phyloP scores from a whole-genome alignment of 2,113 vertebrate genomes.

The Bos javanicus region DNA sequence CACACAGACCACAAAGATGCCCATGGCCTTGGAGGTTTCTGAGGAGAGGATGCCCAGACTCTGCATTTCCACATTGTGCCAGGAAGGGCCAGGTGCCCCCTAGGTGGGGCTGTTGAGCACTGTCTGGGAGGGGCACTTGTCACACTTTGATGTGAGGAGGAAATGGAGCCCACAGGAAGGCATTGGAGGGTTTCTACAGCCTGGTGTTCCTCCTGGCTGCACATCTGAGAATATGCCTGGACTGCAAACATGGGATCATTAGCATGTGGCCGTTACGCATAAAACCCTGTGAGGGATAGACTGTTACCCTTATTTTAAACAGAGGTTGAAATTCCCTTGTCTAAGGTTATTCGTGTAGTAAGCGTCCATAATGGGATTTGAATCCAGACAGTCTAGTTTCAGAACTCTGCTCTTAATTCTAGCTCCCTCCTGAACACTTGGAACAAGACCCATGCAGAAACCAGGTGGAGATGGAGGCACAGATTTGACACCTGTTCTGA shows the following conservation, averaged over 20 bases:
- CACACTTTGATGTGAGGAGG: neutral
- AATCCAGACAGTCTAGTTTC: neutral
- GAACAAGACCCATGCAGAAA: neutral
- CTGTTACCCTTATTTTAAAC: neutral
- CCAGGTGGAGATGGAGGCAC: neutral
- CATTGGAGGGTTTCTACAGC: neutral
- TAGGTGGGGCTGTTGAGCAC: neutral
- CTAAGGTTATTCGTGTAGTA: neutral
- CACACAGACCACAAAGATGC: neutral
- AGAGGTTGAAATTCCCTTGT: neutral
- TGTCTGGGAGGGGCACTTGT: neutral
- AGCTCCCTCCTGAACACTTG: neutral
- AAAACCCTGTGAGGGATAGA: neutral
- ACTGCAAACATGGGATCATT: neutral
- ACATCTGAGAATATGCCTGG: neutral
- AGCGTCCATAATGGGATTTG: neutral
- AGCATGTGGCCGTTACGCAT: neutral
- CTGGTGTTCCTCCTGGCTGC: neutral
- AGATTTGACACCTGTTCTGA: neutral
- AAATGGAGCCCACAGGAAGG: neutral
- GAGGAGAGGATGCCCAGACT: neutral
- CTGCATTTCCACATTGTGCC: neutral
- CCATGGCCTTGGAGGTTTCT: accelerated
- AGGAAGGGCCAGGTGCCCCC: accelerated
- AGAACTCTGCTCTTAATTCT: neutral